Evolutionary conservation across 2,888 invertebrate species (phyloP).

Genomic region (Dryocosmus kuriphilus): DNA sequence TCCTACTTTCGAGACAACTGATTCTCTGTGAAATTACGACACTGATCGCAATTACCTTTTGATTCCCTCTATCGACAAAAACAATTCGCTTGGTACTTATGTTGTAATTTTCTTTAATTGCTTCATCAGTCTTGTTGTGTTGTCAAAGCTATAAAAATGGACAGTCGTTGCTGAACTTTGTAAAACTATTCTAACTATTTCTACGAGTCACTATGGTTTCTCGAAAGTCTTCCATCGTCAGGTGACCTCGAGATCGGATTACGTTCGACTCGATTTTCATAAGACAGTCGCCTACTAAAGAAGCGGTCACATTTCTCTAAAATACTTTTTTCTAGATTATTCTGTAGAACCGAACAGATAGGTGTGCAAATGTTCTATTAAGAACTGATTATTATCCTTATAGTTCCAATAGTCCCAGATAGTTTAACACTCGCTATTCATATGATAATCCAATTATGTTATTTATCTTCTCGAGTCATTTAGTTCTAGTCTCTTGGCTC

Average conservation of each 20-base stretch:
- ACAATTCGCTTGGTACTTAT: not conserved
- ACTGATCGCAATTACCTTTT: slow-evolving; percentile 39
- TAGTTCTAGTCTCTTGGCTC: not conserved
- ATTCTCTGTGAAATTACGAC: slow-evolving; percentile 32
- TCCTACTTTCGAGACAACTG: slow-evolving; percentile 30
- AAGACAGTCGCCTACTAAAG: not conserved
- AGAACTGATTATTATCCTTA: not conserved
- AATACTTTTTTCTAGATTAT: not conserved
- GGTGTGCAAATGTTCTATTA: not conserved
- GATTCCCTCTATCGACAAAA: slow-evolving; percentile 30
- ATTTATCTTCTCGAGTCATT: not conserved
- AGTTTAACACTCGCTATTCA: not conserved
- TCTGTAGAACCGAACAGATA: not conserved
- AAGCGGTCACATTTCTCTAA: not conserved
- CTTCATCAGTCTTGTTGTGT: not conserved
- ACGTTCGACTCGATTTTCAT: not conserved
- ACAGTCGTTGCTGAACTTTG: not conserved
- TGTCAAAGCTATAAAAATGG: not conserved
- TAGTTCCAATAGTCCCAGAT: not conserved
- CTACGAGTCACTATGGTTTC: not conserved
- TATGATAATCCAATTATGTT: not conserved
- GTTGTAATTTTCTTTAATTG: slow-evolving; percentile 10
- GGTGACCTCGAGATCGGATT: not conserved
- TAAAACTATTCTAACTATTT: too few species aligned
- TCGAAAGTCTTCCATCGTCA: not conserved